Conservation (phyloP, 2,888 invertebrate species). For the Erebia epiphron region DNA sequence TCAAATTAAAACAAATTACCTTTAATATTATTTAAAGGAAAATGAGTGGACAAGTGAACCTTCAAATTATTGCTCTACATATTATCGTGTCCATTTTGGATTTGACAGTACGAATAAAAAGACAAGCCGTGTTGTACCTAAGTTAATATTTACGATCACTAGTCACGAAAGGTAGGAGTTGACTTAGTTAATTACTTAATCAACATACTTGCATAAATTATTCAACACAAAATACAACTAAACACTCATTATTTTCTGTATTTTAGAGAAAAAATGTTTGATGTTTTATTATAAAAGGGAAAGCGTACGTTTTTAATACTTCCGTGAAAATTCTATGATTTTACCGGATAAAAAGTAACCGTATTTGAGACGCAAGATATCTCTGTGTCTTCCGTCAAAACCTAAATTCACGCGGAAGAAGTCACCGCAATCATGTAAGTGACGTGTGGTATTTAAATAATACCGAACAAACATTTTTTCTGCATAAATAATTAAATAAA, state of each 20-base stretch:
- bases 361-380: too few species aligned
- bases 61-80: neutral
- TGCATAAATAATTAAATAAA: too few species aligned
- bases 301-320: too few species aligned
- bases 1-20: neutral
- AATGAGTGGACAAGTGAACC: neutral
- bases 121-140: conserved; percentile 27
- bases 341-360: too few species aligned
- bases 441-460: too few species aligned
- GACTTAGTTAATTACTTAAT: conserved; percentile 48
- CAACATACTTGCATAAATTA: conserved; percentile 44
- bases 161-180: conserved; percentile 43
- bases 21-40: neutral
- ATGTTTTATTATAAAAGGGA: too few species aligned
- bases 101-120: conserved; percentile 42
- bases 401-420: too few species aligned
- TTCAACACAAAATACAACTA: conserved; percentile 30
- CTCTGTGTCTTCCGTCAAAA: too few species aligned
- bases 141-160: conserved; percentile 37
- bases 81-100: neutral
- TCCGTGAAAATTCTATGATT: too few species aligned
- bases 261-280: neutral
- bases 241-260: neutral
- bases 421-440: too few species aligned
- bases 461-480: too few species aligned